A percentile compares a stretch with the other conserved stretches of the same genome.
These are phyloP conservation scores for Tiliacea aurago DNA, from an alignment of 2,888 invertebrate species.

Conservation along the genomic window DNA sequence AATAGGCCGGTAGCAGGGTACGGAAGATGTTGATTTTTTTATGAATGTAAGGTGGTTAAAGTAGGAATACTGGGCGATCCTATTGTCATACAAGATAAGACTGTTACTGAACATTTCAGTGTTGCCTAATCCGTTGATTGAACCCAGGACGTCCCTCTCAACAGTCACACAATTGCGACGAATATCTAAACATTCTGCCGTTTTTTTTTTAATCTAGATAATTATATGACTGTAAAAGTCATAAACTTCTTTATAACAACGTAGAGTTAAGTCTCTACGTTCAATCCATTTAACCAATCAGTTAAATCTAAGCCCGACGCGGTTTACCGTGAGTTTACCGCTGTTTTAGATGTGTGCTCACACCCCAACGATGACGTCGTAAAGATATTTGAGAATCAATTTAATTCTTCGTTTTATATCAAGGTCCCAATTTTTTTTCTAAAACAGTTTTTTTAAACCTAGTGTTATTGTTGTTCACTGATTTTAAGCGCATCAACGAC, in stretches of 20 bases:
- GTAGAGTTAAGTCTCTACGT: neutral
- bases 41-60: too few species aligned
- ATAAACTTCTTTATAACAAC: neutral
- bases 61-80: neutral
- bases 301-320: conserved; percentile 43
- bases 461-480: too few species aligned
- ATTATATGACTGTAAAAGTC: neutral
- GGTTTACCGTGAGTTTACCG: conserved; percentile 42
- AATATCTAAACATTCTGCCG: neutral
- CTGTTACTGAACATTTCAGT: too few species aligned
- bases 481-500: too few species aligned
- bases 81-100: too few species aligned
- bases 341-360: conserved; percentile 55
- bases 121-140: neutral
- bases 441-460: too few species aligned
- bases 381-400: too few species aligned
- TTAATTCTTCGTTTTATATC: too few species aligned
- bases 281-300: conserved; percentile 46
- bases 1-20: too few species aligned
- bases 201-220: neutral
- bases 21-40: too few species aligned
- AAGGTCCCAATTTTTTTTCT: too few species aligned
- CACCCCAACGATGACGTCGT: conserved; percentile 30
- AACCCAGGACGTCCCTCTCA: neutral
- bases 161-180: neutral